Evolutionary conservation across 2,888 invertebrate species (phyloP), one percentile per base, ranked within the genome.

Genomic region (Drosophila anomalata): DNA sequence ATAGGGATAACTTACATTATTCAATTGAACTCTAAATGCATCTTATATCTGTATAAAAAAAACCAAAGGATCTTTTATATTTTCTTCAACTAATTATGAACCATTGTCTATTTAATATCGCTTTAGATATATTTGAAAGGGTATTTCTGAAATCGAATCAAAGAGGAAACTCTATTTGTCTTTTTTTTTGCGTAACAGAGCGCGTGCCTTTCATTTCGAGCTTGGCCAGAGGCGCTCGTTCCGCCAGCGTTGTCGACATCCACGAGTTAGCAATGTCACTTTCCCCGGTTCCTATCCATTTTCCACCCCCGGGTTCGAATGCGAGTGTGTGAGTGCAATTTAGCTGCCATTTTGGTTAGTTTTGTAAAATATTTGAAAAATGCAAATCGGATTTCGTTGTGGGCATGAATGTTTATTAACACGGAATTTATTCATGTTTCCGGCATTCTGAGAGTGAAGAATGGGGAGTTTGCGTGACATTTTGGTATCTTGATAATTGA

Each of bases 181-280:
- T 44, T 58, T 52, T 58, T 52, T 62, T 48, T 48, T 22, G 29
- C 24, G 22, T 66, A 54, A 31, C 65, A n/a, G 47, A 52, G 71
- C 76, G 74, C 69, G 77, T 72, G 77, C 54, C 68, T 58, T 68
- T 74, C 76, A 74, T 69, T 79, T 71, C 61, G 61, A 53, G 57
- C 61, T 52, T 74, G 59, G 58, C 70, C 69, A 53, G 53, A 69
- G 72, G 77, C 77, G 24, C 56, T 44, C 57, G 55, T 62, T 62
- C 61, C 61, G 61, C 61, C 66, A 57, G 50, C 73, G 65, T 31
- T 63, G 63, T 75, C 70, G 68, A 54, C 80, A 63, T 66, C 75
- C 69, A 58, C 69, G 73, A 67, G 71, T 56, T 66, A 70, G 62
- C 60, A 52, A 9, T 56, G 63, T 50, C 54, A 58, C 52, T 56